These are phyloP conservation scores for Holocentrus rufus DNA, from an alignment of 2,797 vertebrate genomes.

Conservation along the genomic window DNA sequence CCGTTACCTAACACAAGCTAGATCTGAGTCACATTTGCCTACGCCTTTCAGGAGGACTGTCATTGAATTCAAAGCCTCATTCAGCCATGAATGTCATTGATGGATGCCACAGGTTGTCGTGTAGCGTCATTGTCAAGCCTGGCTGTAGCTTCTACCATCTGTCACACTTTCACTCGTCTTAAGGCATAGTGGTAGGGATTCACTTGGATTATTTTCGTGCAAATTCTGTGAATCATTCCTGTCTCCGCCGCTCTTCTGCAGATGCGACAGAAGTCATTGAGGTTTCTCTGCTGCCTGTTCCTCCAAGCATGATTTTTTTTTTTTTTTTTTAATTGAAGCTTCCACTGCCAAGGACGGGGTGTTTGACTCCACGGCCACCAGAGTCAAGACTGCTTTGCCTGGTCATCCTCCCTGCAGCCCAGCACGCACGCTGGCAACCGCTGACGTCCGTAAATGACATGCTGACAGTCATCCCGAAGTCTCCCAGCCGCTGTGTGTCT, in stretches of 20 bases:
- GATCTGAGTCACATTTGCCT: neutral
- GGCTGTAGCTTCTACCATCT: neutral
- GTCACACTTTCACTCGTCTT: neutral
- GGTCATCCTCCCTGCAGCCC: conserved; percentile 44
- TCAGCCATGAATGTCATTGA: too few relatives aligned
- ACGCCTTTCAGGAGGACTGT: neutral
- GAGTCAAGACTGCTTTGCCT: conserved; percentile 35
- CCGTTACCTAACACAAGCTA: neutral
- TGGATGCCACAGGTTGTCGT: conserved; percentile 1
- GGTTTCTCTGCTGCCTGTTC: conserved; percentile 20
- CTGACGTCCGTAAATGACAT: conserved; percentile 64
- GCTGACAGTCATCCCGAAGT: conserved; percentile 29
- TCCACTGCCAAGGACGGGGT: too few relatives aligned
- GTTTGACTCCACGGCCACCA: conserved; percentile 5
- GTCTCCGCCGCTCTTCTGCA: conserved; percentile 5
- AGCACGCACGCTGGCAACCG: conserved; percentile 41
- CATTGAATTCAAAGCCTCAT: neutral
- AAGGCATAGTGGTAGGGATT: neutral
- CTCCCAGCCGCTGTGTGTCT: conserved; percentile 26
- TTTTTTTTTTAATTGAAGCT: conserved; percentile 31
- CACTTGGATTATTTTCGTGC: neutral
- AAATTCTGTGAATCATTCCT: neutral
- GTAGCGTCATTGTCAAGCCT: conserved; percentile 10
- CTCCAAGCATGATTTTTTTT: neutral
- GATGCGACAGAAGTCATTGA: conserved; percentile 18